A percentile compares a stretch with the other conserved stretches of the same genome.
phyloP scores from a whole-genome alignment of 2,888 invertebrate species.

The Sceliomorpha sp. region DNA sequence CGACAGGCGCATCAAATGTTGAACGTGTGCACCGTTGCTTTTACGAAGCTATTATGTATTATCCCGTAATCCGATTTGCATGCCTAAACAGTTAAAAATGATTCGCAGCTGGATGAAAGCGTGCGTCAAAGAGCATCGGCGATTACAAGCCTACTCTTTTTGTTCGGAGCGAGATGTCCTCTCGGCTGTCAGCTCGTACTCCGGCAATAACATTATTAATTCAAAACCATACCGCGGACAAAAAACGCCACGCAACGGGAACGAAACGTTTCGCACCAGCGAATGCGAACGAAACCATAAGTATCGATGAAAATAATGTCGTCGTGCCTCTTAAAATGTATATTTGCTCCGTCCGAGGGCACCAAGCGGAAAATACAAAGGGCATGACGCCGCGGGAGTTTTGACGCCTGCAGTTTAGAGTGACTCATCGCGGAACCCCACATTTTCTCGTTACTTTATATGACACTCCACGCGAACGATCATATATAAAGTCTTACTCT shows the following conservation, averaged over 20 bases:
- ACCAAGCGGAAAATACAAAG: slow-evolving; percentile 31
- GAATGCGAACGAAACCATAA: neutral
- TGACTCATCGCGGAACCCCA: slow-evolving; percentile 55
- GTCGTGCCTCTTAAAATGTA: neutral
- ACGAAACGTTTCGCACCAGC: slow-evolving; percentile 2
- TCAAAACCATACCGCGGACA: slow-evolving; percentile 7
- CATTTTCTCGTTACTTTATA: slow-evolving; percentile 20
- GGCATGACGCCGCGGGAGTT: slow-evolving; percentile 44
- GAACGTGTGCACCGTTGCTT: slow-evolving; percentile 25
- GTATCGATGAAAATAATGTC: neutral
- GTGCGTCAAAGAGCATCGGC: slow-evolving; percentile 50
- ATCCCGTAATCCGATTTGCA: slow-evolving; percentile 52
- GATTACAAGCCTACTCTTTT: slow-evolving; percentile 52
- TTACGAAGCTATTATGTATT: slow-evolving; percentile 39
- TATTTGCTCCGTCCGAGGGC: slow-evolving; percentile 7
- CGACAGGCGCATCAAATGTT: slow-evolving; percentile 43
- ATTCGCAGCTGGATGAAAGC: slow-evolving; percentile 36
- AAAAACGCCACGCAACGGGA: slow-evolving; percentile 15
- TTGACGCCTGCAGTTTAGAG: slow-evolving; percentile 49
- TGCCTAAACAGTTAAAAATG: slow-evolving; percentile 47
- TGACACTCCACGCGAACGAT: slow-evolving; percentile 36
- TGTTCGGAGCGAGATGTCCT: slow-evolving; percentile 6
- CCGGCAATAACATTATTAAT: slow-evolving; percentile 44
- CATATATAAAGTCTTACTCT: slow-evolving; percentile 66
- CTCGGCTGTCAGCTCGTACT: slow-evolving; percentile 28